Conservation (phyloP, 2,797 vertebrate genomes). For the Aldrovandia affinis region DNA sequence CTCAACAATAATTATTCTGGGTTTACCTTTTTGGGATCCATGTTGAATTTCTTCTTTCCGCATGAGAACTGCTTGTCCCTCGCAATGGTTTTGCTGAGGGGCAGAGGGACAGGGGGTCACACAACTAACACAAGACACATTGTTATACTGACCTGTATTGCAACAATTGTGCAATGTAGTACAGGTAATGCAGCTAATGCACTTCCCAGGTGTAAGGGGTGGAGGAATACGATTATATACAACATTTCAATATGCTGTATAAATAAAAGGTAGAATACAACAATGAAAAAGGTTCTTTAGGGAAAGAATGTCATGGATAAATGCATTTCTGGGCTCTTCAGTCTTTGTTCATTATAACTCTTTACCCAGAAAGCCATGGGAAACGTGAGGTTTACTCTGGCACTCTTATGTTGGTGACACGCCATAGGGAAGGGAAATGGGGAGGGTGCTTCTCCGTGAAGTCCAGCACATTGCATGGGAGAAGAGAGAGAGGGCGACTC, state of each 20-base stretch:
- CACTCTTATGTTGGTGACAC: too few species aligned
- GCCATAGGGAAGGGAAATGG: neutral
- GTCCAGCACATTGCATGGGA: neutral
- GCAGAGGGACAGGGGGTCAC: constrained; percentile 27
- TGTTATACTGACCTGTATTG: neutral
- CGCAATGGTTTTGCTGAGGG: constrained; percentile 76
- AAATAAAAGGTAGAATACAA: neutral
- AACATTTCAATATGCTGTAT: neutral
- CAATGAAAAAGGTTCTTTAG: neutral
- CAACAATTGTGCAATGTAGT: neutral
- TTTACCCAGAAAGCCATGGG: neutral
- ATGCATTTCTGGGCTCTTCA: neutral
- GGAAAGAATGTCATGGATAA: neutral
- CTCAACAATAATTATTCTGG: neutral
- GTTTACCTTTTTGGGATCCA: constrained; percentile 88
- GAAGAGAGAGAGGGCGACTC: neutral
- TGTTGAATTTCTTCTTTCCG: constrained; percentile 93
- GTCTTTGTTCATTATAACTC: neutral
- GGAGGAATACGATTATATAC: neutral
- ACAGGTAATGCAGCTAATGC: neutral
- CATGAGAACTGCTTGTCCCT: constrained; percentile 76
- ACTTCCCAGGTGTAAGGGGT: neutral
- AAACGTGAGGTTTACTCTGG: neutral
- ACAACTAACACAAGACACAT: neutral
- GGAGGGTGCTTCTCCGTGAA: neutral